Conservation (phyloP, 2,797 vertebrate species). For the Enteromius unitaeniatus region DNA sequence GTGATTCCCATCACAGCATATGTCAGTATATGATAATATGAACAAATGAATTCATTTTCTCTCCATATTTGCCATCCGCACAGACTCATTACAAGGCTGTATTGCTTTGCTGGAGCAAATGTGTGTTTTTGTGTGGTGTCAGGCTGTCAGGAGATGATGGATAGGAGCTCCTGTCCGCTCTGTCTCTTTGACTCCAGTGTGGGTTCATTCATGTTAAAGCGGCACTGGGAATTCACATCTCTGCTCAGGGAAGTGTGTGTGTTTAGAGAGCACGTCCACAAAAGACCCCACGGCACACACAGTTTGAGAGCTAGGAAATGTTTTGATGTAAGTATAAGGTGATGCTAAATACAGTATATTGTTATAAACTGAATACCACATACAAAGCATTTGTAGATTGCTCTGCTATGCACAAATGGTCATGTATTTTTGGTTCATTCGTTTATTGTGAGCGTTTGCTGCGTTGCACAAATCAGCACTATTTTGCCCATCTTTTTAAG, state of each 20-base stretch:
- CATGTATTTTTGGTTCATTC: background rate
- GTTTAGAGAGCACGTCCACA: slow-evolving; percentile 1
- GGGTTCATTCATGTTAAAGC: slow-evolving; percentile 40
- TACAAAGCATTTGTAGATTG: background rate
- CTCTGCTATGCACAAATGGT: background rate
- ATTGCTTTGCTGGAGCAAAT: slow-evolving; percentile 31
- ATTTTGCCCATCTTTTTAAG: background rate
- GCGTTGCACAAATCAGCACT: background rate
- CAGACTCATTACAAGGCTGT: slow-evolving; percentile 32
- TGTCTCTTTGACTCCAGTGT: slow-evolving; percentile 45
- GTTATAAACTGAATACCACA: background rate
- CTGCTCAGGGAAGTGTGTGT: background rate
- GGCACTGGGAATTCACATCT: slow-evolving; percentile 14
- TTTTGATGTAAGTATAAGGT: background rate
- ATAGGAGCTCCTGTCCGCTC: slow-evolving; percentile 49
- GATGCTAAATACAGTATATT: background rate
- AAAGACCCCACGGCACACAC: background rate
- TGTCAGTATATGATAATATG: slow-evolving; percentile 47
- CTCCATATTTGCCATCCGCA: slow-evolving; percentile 25
- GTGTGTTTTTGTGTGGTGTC: slow-evolving; percentile 40
- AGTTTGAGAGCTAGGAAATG: background rate
- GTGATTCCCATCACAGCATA: slow-evolving; percentile 38
- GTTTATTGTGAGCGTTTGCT: background rate
- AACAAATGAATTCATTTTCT: slow-evolving; percentile 48
- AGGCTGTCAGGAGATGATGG: slow-evolving; percentile 56